These are phyloP conservation scores for Mus caroli DNA, from an alignment of 2,797 vertebrate genomes.

Conservation along the genomic window DNA sequence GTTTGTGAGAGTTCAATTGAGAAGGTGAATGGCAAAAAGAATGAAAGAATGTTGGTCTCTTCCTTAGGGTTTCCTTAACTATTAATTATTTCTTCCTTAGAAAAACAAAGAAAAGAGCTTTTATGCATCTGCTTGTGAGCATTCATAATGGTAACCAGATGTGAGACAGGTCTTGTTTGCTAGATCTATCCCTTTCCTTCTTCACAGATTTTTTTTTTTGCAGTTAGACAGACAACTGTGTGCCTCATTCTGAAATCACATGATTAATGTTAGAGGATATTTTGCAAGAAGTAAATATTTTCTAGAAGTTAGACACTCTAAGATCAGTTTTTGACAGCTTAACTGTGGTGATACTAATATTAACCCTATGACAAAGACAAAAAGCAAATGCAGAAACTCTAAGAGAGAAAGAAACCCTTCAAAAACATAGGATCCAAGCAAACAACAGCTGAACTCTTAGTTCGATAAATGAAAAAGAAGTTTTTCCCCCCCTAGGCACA, in stretches of 20 bases:
- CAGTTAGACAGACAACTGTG: background rate
- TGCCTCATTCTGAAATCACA: background rate
- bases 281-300: slow-evolving; percentile 8
- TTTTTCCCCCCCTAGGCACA: background rate
- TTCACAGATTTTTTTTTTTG: background rate
- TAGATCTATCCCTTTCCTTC: background rate
- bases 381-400: background rate
- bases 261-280: background rate
- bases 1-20: background rate
- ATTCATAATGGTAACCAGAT: background rate
- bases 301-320: background rate
- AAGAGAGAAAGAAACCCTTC: background rate
- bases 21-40: background rate
- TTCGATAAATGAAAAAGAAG: background rate
- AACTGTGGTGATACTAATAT: background rate
- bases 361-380: background rate
- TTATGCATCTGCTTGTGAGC: background rate
- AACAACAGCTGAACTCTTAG: background rate
- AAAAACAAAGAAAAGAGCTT: background rate
- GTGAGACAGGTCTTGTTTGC: background rate
- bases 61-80: background rate
- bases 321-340: background rate
- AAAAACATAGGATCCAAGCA: background rate
- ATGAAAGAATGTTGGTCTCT: background rate
- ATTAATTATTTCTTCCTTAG: background rate